Conservation (phyloP, 2,888 invertebrate genomes). For the Cancer borealis region DNA sequence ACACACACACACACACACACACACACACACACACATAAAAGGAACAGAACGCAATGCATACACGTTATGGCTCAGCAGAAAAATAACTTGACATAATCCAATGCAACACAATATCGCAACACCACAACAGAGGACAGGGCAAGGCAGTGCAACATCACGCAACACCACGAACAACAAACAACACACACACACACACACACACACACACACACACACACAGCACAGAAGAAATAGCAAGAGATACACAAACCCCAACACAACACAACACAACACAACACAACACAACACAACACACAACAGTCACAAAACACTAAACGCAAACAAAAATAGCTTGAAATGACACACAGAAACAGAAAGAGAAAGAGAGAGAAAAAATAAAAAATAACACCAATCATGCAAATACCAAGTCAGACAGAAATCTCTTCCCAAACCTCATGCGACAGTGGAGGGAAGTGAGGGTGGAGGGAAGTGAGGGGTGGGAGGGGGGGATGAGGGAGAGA, state of each 20-base stretch:
- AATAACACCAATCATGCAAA: background rate
- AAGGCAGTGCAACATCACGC: background rate
- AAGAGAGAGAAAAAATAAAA: background rate
- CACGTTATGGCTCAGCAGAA: background rate
- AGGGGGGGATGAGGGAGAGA: background rate
- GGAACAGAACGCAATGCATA: background rate
- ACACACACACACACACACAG: background rate
- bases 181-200: background rate
- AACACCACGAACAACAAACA: background rate
- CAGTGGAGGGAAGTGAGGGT: background rate
- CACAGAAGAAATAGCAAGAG: background rate
- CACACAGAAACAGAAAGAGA: background rate
- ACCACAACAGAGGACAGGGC: background rate
- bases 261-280: no score
- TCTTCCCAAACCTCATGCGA: background rate
- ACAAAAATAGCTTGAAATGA: background rate
- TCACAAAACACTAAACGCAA: background rate
- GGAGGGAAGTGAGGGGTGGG: background rate
- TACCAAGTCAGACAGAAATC: background rate
- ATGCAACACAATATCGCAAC: background rate
- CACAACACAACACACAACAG: background rate
- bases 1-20: background rate
- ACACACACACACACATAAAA: background rate
- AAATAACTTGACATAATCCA: background rate
- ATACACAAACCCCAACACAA: background rate